Evolutionary conservation across 2,888 invertebrate species (phyloP).

Genomic region (Gerris lacustris): DNA sequence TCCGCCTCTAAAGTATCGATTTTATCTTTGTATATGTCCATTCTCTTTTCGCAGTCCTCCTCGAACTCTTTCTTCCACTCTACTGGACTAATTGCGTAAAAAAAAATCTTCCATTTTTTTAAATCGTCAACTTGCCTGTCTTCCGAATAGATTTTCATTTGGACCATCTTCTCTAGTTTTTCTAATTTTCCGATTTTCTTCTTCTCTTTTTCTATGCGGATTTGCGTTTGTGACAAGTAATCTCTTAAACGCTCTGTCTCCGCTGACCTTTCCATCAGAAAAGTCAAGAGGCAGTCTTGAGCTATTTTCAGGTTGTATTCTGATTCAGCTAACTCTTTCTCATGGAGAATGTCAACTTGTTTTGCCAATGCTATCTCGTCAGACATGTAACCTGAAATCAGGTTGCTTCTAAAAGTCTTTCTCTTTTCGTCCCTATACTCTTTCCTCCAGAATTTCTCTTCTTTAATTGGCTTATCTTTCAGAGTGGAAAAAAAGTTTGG

Average conservation of each 20-base stretch:
- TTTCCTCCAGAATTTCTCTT: conserved; percentile 6
- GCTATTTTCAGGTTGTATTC: background rate
- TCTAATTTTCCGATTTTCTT: conserved; percentile 1
- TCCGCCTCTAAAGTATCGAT: background rate
- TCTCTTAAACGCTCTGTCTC: background rate
- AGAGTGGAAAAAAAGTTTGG: background rate
- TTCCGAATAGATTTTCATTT: background rate
- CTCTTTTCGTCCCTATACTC: background rate
- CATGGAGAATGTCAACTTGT: background rate
- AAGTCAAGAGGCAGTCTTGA: background rate
- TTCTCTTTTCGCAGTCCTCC: background rate
- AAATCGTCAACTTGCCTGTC: background rate
- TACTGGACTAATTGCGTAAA: background rate
- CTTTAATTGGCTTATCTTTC: background rate
- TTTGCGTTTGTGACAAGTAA: background rate
- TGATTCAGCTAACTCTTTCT: background rate
- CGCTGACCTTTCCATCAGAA: background rate
- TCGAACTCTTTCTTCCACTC: background rate
- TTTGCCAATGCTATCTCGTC: background rate
- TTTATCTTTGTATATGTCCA: background rate
- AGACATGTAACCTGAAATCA: background rate
- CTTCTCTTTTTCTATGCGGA: background rate
- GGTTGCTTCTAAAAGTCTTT: background rate
- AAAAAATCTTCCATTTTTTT: background rate
- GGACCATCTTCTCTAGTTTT: background rate